A percentile compares a stretch with the other conserved stretches of the same genome.
phyloP scores from a whole-genome alignment of 2,797 vertebrate species.

The Novumbra hubbsi region DNA sequence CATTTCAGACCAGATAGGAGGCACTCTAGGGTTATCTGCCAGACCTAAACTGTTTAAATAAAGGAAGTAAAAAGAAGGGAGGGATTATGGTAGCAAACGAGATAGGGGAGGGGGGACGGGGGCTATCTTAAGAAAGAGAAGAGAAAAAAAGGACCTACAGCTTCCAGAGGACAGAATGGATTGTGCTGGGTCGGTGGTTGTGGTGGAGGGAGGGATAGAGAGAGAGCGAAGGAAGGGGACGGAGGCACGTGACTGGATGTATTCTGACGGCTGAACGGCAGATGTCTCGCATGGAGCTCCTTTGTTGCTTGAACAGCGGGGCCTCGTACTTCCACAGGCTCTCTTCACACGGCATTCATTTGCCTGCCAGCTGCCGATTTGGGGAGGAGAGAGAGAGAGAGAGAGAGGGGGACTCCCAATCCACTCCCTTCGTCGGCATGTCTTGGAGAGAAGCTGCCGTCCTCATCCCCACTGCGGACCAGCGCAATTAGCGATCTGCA shows the following conservation, averaged over 20 bases:
- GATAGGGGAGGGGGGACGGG: conserved; percentile 36
- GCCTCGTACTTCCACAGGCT: conserved; percentile 85
- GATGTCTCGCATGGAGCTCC: conserved; percentile 89
- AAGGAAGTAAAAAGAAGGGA: conserved; percentile 60
- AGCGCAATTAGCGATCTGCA: conserved; percentile 72
- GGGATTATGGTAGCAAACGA: conserved; percentile 66
- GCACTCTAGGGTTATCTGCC: conserved; percentile 67
- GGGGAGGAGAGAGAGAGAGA: conserved; percentile 41
- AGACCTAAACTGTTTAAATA: conserved; percentile 67
- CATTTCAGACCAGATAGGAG: conserved; percentile 69
- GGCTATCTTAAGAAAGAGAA: conserved; percentile 59
- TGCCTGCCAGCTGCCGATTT: conserved; percentile 93
- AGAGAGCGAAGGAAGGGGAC: conserved; percentile 38
- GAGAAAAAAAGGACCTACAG: conserved; percentile 23
- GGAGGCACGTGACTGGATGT: conserved; percentile 82
- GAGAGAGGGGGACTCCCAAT: conserved; percentile 42
- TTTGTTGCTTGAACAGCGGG: conserved; percentile 91
- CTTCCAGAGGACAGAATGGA: conserved; percentile 65
- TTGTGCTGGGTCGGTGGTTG: conserved; percentile 51
- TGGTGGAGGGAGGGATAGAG: conserved; percentile 45
- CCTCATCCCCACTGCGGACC: conserved; percentile 65
- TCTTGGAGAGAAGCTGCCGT: conserved; percentile 67
- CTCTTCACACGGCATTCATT: conserved; percentile 92
- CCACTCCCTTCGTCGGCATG: conserved; percentile 65
- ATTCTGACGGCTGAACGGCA: conserved; percentile 91